These are phyloP conservation scores for Platysteira castanea DNA, from an alignment of 2,113 vertebrate species.

Conservation along the genomic window DNA sequence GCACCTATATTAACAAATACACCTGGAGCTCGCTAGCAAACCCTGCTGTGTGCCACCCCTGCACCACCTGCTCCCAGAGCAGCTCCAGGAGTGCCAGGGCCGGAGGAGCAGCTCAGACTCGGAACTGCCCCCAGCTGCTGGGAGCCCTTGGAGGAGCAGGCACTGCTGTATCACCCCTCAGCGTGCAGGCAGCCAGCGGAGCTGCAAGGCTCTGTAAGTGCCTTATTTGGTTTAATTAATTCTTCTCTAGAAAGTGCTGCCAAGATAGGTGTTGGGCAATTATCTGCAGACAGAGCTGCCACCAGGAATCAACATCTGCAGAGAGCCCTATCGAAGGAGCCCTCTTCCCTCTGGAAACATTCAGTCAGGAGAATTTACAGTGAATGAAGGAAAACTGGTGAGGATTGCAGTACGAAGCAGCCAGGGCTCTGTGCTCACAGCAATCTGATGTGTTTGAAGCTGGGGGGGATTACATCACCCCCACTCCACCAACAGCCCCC, in stretches of 20 bases:
- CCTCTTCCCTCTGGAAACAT: neutral
- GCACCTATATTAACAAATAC: rapidly evolving
- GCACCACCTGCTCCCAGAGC: rapidly evolving
- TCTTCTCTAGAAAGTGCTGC: neutral
- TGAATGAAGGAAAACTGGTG: neutral
- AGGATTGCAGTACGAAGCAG: neutral
- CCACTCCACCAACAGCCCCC: neutral
- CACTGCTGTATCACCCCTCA: rapidly evolving
- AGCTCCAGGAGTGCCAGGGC: rapidly evolving
- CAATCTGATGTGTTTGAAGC: neutral
- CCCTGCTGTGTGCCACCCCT: neutral
- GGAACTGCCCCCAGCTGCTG: rapidly evolving
- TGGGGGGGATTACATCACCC: rapidly evolving
- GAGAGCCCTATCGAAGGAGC: neutral
- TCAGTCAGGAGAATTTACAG: neutral
- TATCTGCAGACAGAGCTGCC: neutral
- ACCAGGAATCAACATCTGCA: neutral
- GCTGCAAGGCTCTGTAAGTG: neutral
- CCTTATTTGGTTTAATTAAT: slow-evolving; percentile 9
- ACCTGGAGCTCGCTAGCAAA: neutral
- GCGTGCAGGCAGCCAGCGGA: rapidly evolving
- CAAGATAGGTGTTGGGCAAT: neutral
- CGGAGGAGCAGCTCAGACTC: neutral
- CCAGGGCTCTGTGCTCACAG: neutral
- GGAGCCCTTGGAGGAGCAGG: neutral